Percentiles rank a stretch among this genome's conserved stretches.
These are phyloP conservation scores for Hyperoplus immaculatus DNA, from an alignment of 2,797 vertebrate species.

Conservation along the genomic window DNA sequence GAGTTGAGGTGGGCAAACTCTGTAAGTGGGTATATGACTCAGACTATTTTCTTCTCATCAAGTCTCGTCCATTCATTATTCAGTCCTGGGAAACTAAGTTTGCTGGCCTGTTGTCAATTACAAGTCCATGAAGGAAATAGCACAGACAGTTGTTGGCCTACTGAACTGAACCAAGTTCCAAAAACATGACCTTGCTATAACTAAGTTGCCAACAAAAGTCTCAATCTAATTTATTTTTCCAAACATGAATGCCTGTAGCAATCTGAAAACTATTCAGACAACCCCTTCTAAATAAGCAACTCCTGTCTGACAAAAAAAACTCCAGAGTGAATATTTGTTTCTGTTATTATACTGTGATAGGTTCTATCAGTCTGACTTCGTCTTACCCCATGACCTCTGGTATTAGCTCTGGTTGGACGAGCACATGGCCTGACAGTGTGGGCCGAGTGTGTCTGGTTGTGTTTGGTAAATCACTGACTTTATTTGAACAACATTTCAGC, in stretches of 20 bases:
- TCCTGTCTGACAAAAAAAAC: not conserved
- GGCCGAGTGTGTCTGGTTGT: conserved; percentile 50
- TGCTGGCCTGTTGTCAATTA: conserved; percentile 43
- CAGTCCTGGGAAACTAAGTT: conserved; percentile 59
- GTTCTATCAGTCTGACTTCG: not conserved
- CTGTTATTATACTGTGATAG: not conserved
- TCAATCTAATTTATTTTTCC: not conserved
- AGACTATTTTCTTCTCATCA: conserved; percentile 40
- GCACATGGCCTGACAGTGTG: conserved; percentile 60
- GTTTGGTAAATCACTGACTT: conserved; percentile 75
- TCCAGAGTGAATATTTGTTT: not conserved
- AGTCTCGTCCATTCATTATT: conserved; percentile 70
- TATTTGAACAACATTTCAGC: conserved; percentile 79
- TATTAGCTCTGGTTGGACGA: conserved; percentile 47
- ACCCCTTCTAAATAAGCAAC: not conserved
- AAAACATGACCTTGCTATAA: not conserved
- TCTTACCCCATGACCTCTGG: conserved; percentile 38
- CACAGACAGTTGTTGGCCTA: conserved; percentile 13
- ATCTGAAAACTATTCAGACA: not conserved
- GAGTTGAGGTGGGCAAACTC: conserved; percentile 48
- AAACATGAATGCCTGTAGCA: conserved; percentile 2
- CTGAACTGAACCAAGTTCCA: conserved; percentile 10
- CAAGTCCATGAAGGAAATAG: conserved; percentile 20
- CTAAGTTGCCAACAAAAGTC: conserved; percentile 2
- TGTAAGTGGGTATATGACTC: conserved; percentile 48